A percentile compares a stretch with the other conserved stretches of the same genome.
phyloP scores from a whole-genome alignment of 2,888 invertebrate species.

The Synanthedon andrenaeformis region DNA sequence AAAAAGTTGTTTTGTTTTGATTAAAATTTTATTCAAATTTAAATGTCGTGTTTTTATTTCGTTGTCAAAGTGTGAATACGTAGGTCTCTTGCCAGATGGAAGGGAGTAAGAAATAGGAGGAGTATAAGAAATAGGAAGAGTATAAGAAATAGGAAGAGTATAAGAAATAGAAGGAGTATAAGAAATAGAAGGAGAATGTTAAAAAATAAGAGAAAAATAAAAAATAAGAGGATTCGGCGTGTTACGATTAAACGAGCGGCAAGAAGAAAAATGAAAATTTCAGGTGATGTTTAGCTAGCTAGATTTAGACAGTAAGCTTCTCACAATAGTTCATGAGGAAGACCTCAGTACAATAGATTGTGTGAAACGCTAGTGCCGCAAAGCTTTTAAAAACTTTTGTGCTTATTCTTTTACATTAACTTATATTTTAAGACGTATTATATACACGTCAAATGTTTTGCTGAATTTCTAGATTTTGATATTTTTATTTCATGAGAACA shows the following conservation, averaged over 20 bases:
- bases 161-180: background rate
- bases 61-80: constrained; percentile 5
- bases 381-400: no score
- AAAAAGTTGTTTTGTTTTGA: constrained; percentile 6
- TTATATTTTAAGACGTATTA: no score
- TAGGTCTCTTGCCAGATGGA: constrained; percentile 21
- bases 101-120: constrained; percentile 10
- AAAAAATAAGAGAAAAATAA: background rate
- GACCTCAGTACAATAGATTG: no score
- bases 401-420: no score
- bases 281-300: background rate
- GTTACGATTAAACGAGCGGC: background rate
- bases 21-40: no score
- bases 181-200: background rate
- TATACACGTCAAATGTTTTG: no score
- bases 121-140: background rate
- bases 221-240: background rate
- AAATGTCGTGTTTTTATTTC: constrained; percentile 5
- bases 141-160: constrained; percentile 6
- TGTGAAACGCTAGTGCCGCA: no score
- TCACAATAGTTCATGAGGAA: no score
- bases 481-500: no score
- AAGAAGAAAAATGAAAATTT: background rate
- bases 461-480: no score
- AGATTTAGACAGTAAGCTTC: no score